These are phyloP conservation scores for Andrena camellia DNA, from an alignment of 2,888 invertebrate genomes.

Conservation along the genomic window DNA sequence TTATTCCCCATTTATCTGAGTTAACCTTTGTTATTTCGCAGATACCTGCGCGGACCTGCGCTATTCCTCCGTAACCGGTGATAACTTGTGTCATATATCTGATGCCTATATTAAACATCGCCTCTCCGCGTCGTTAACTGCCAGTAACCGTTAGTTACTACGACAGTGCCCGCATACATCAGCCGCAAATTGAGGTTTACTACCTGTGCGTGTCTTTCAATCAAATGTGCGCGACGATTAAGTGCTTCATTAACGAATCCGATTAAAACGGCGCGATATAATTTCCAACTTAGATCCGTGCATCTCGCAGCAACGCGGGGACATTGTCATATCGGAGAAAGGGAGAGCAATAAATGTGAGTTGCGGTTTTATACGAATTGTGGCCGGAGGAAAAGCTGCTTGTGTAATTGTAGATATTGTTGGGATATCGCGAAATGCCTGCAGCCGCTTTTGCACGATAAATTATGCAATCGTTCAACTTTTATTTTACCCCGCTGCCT, in stretches of 20 bases:
- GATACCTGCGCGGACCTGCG: too few relatives aligned
- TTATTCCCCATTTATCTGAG: neutral
- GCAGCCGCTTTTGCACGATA: neutral
- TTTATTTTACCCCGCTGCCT: neutral
- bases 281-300: neutral
- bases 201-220: neutral
- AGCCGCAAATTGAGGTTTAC: neutral
- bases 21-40: too few relatives aligned
- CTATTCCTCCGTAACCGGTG: too few relatives aligned
- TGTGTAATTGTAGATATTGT: conserved; percentile 10
- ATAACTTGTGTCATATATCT: too few relatives aligned
- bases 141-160: neutral
- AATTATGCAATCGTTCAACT: conserved; percentile 8
- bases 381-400: neutral
- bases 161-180: neutral
- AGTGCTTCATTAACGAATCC: too few relatives aligned
- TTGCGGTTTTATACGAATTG: neutral
- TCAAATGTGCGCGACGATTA: neutral
- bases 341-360: neutral
- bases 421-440: neutral
- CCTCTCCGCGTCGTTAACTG: too few relatives aligned
- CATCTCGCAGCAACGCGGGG: neutral
- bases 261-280: neutral
- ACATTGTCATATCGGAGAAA: neutral
- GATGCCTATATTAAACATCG: too few relatives aligned